Evolutionary conservation across 2,888 invertebrate species (phyloP), one percentile per base, ranked within the genome.

Genomic region (Caradrina clavipalpis): DNA sequence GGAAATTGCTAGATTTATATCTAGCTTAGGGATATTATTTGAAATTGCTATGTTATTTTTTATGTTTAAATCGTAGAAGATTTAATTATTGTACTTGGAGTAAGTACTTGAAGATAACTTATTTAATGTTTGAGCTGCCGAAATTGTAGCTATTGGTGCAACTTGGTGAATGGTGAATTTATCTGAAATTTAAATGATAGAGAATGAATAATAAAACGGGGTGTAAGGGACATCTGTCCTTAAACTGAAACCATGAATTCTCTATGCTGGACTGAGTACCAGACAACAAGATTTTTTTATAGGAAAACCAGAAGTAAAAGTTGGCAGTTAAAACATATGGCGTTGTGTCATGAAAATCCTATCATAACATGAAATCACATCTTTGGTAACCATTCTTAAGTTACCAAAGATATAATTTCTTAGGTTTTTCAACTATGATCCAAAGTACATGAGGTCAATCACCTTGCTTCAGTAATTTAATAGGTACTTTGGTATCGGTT

Each of bases 1-100:
- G 78, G 58, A 78, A 78, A 67, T 54, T 42, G 53, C 60, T 56
- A 47, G 15, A 11, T 60, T 54, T 60, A 50, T 47, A 26, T 0
- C 13, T 15, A 60, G 22, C n/a, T 60, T 60, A 80, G 47, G 13
- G 47, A 58, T 49, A 15, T 57, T 49, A 35, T n/a, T 53, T 56
- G 8, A 49, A 45, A 73, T 49, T 53, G 35, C 45, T 57, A 19
- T 22, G 42, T 0, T 60, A 19, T 39, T 47, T 65, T 39, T 1
- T 47, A 22, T 26, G 8, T 26, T 22, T 19, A 17, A 63, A 47
- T 39, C 22, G 42, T 31, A 8, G 39, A 31, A 31, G 35, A 35
- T 7, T 35, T 35, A 8, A 35, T 35, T 7, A 8, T 8, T 35
- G 35, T 26, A 4, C 26, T 26, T 3, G 26, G 4, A 26, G 26